These are phyloP conservation scores for Pangasianodon hypophthalmus DNA, from an alignment of 2,113 vertebrate species.

Conservation along the genomic window DNA sequence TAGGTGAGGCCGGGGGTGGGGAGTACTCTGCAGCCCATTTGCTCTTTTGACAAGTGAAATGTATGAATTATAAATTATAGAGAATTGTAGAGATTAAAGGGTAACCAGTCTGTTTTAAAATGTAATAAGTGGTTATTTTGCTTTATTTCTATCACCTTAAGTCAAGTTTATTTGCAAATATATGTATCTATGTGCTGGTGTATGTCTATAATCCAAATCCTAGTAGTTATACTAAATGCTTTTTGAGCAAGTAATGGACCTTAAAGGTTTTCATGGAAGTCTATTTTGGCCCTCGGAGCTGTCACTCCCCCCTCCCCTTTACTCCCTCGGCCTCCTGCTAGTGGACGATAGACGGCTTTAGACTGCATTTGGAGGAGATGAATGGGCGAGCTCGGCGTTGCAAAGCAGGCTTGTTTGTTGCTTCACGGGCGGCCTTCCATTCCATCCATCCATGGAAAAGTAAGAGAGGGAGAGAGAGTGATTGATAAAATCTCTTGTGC, in stretches of 20 bases:
- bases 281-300: slow-evolving; percentile 40
- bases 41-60: slow-evolving; percentile 2
- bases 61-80: slow-evolving; percentile 12
- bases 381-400: slow-evolving; percentile 56
- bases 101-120: background rate
- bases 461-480: slow-evolving; percentile 47
- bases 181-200: background rate
- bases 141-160: background rate
- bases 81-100: background rate
- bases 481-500: slow-evolving; percentile 57
- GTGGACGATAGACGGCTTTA: slow-evolving; percentile 48
- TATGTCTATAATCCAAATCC: slow-evolving; percentile 4
- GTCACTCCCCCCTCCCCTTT: slow-evolving; percentile 2
- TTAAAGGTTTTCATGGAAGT: slow-evolving; percentile 27
- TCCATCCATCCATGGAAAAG: slow-evolving; percentile 42
- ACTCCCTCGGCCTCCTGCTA: slow-evolving; percentile 54
- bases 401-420: slow-evolving; percentile 54
- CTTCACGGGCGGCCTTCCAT: slow-evolving; percentile 53
- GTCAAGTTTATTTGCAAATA: background rate
- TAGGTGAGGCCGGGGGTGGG: no score
- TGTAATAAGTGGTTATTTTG: background rate
- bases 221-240: slow-evolving; percentile 8
- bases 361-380: slow-evolving; percentile 54
- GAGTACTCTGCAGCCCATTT: background rate
- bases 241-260: slow-evolving; percentile 36